Percentiles rank a stretch among this genome's conserved stretches.
phyloP scores from a whole-genome alignment of 2,113 vertebrate genomes.

The Melierax canorus region DNA sequence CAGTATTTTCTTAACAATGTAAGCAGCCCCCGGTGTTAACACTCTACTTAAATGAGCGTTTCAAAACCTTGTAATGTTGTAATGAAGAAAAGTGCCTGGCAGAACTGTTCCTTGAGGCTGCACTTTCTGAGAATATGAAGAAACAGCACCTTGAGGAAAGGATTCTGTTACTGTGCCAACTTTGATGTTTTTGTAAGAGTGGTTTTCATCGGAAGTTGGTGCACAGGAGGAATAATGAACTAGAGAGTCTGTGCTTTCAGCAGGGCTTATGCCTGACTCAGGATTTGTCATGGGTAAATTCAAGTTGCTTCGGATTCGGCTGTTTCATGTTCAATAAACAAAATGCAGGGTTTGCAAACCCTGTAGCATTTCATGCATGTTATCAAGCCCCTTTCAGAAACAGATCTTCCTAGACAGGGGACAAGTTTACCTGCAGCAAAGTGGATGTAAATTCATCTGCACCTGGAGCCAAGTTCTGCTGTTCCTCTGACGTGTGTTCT shows the following conservation, averaged over 20 bases:
- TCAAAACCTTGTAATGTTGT: constrained; percentile 18
- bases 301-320: neutral
- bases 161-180: neutral
- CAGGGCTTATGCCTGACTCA: neutral
- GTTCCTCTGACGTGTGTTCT: accelerated
- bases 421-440: neutral
- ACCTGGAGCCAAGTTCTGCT: neutral
- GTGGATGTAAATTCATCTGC: neutral
- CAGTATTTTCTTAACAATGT: neutral
- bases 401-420: neutral
- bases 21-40: neutral
- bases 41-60: neutral
- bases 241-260: neutral
- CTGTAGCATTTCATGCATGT: neutral
- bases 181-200: neutral
- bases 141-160: constrained; percentile 22
- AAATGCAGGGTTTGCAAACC: neutral
- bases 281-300: neutral
- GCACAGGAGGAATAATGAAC: neutral
- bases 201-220: neutral
- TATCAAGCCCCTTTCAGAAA: neutral
- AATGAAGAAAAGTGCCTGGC: neutral
- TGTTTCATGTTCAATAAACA: neutral
- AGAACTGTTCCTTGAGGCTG: neutral
- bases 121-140: constrained; percentile 18